Evolutionary conservation across 2,113 vertebrate species (phyloP).

Genomic region (Elanoides forficatus): DNA sequence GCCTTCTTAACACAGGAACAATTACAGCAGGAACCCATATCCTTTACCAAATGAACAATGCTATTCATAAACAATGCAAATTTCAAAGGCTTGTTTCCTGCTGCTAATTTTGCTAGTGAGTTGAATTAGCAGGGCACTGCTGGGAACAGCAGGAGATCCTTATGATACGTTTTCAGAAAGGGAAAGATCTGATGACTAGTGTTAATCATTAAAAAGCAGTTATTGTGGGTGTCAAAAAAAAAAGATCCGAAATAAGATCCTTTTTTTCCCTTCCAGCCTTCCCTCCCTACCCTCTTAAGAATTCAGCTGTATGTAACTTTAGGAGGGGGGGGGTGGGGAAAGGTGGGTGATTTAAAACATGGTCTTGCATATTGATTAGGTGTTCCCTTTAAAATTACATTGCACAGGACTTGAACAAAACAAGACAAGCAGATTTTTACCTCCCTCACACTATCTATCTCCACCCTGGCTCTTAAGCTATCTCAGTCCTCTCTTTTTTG

Average conservation of each 20-base stretch:
- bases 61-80: constrained; percentile 71
- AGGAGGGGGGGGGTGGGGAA: too few species aligned
- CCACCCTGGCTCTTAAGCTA: not conserved
- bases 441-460: not conserved
- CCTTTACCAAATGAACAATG: constrained; percentile 70
- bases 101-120: constrained; percentile 73
- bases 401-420: not conserved
- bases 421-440: not conserved
- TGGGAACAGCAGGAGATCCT: constrained; percentile 70
- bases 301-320: not conserved
- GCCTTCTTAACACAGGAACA: constrained; percentile 53
- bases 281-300: not conserved
- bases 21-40: constrained; percentile 57
- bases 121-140: constrained; percentile 69
- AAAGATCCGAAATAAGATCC: not conserved
- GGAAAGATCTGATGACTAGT: constrained; percentile 59
- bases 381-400: not conserved
- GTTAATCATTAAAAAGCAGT: constrained; percentile 70
- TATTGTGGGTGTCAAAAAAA: constrained; percentile 37
- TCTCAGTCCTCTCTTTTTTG: not conserved
- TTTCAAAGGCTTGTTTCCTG: constrained; percentile 76
- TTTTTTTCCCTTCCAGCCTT: not conserved
- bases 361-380: not conserved
- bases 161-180: constrained; percentile 63
- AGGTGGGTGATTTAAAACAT: not conserved